Base-by-base conservation (phyloP, 2,888 invertebrate species). In the Magallana nippona region DNA sequence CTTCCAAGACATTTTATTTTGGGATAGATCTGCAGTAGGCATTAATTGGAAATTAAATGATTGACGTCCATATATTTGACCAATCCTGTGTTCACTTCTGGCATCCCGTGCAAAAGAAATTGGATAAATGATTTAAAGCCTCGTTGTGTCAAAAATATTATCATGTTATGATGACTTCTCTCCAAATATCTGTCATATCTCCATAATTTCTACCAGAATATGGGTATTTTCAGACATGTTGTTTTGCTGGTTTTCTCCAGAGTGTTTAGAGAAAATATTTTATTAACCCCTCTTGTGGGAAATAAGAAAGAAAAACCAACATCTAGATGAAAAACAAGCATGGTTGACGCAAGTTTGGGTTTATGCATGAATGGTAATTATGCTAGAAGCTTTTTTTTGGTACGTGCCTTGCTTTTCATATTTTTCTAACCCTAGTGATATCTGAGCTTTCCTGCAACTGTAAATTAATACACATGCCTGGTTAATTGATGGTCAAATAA, bases 111-210 rank as follows among this genome's bases (percentile, higher is more conserved):
- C 27, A 27, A 32, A 32, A 71, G 71, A 71, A 71, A 71, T 71
- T 71, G 71, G 71, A 71, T 71, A 13, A 71, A 71, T 71, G 71
- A 71, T 71, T 71, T 71, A 71, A 71, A 71, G 71, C 71, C 71
- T 71, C 17, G 15, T 71, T 71, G 27, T 71, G 71, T 71, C 71
- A 71, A 71, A 44, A 71, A 71, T 71, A 71, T 71, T 27, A 71
- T 32, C 71, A 71, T 71, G 27, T 71, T 71, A 71, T 71, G 71
- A 71, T 71, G 71, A 71, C 71, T 71, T 71, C 27, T 71, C 71
- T 71, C 27, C 71, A 71, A 71, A 71, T 32, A 32, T 22, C 71
- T 71, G 27, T 27, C 71, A 71, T 27, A 71, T 71, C 71, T 1
- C 22, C 71, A 71, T 71, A 32, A 71, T 71, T 27, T 71, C 32